Evolutionary conservation across 2,888 invertebrate genomes (phyloP).

Genomic region (Megalurothrips usitatus): DNA sequence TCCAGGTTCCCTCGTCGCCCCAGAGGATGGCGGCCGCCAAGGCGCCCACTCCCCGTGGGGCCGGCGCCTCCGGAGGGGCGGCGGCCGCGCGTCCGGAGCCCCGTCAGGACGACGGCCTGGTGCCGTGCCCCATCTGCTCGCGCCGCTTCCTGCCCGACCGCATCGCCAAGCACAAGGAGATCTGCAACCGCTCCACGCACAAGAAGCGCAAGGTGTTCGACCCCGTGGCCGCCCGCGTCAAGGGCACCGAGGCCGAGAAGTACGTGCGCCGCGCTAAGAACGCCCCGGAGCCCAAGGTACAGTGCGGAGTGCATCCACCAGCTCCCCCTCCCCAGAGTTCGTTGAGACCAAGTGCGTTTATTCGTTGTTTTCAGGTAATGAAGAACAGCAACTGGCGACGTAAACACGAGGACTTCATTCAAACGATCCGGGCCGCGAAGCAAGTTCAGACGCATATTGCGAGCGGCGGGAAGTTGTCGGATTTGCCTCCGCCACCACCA

Average conservation of each 20-base stretch:
- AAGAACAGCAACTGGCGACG: slow-evolving; percentile 76
- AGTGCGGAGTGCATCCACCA: neutral
- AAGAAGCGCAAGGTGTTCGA: slow-evolving; percentile 91
- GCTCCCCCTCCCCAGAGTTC: neutral
- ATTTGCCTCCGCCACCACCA: slow-evolving; percentile 85
- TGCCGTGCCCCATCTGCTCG: slow-evolving; percentile 68
- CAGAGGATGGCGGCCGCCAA: slow-evolving; percentile 29
- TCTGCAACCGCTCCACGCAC: slow-evolving; percentile 71
- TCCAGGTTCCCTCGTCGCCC: slow-evolving; percentile 29
- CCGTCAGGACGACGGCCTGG: slow-evolving; percentile 43
- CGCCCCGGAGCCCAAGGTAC: slow-evolving; percentile 23
- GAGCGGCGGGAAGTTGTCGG: slow-evolving; percentile 78
- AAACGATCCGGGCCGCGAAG: slow-evolving; percentile 85
- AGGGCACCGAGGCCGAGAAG: slow-evolving; percentile 83
- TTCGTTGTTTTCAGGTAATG: slow-evolving; percentile 28
- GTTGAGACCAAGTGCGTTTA: neutral
- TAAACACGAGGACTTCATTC: slow-evolving; percentile 91
- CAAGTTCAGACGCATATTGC: slow-evolving; percentile 73
- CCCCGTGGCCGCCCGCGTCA: slow-evolving; percentile 80
- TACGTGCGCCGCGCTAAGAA: slow-evolving; percentile 51
- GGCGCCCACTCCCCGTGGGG: neutral
- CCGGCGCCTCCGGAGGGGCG: slow-evolving; percentile 30
- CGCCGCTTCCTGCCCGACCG: slow-evolving; percentile 78
- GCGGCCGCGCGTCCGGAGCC: slow-evolving; percentile 45
- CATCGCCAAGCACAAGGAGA: slow-evolving; percentile 72